These are phyloP conservation scores for Scrobipalpa atriplicella DNA, from an alignment of 2,888 invertebrate species.

Conservation along the genomic window DNA sequence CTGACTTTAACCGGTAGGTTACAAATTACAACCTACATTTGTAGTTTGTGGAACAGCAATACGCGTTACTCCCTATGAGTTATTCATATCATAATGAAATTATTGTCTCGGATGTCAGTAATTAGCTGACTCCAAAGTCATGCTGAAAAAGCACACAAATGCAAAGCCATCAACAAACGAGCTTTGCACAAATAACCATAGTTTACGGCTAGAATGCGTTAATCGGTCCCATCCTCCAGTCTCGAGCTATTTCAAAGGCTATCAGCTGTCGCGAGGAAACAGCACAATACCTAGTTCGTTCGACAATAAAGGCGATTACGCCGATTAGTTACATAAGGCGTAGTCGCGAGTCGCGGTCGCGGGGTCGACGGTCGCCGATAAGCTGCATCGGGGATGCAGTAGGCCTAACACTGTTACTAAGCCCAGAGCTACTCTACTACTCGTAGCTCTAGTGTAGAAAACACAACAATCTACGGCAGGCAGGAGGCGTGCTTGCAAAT, in stretches of 20 bases:
- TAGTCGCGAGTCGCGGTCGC: constrained; percentile 11
- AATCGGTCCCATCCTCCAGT: neutral
- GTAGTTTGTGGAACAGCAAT: no score
- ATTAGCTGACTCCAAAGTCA: no score
- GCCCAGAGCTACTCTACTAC: neutral
- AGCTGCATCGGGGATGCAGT: constrained; percentile 6
- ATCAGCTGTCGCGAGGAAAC: neutral
- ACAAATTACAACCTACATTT: no score
- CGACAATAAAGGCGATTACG: neutral
- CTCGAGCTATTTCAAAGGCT: neutral
- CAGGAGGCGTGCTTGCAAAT: neutral
- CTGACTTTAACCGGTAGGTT: no score
- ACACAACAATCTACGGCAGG: neutral
- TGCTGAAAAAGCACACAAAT: no score
- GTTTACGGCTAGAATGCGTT: neutral
- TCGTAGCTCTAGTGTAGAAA: neutral
- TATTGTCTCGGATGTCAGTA: no score
- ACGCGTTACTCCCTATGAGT: no score
- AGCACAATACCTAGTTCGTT: neutral
- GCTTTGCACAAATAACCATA: no score
- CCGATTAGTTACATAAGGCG: constrained; percentile 17
- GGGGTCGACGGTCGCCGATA: constrained; percentile 24
- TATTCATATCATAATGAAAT: no score
- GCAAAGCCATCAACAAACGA: no score
- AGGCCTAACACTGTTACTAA: neutral